These are phyloP conservation scores for Agonum fuliginosum DNA, from an alignment of 2,888 invertebrate species.

Conservation along the genomic window DNA sequence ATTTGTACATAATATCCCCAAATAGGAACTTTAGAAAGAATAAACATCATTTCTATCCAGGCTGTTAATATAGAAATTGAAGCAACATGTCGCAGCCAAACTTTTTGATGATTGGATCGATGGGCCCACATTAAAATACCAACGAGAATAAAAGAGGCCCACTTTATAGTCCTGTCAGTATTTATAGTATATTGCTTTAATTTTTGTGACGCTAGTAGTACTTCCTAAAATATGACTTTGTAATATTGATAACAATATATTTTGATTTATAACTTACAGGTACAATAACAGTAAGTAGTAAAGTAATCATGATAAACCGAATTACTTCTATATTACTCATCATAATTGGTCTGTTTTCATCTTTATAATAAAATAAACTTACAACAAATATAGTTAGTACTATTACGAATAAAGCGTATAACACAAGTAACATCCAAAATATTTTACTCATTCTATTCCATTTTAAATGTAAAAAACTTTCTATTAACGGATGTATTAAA, in stretches of 20 bases:
- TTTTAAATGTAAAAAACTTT: conserved; percentile 76
- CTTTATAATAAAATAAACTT: conserved; percentile 71
- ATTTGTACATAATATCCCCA: conserved; percentile 78
- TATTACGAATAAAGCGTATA: conserved; percentile 74
- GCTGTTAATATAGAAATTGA: conserved; percentile 75
- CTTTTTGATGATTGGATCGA: conserved; percentile 65
- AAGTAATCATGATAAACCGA: conserved; percentile 11
- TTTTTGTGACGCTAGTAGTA: conserved; percentile 74
- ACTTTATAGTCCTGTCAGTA: conserved; percentile 77
- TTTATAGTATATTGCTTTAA: conserved; percentile 75
- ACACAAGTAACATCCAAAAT: conserved; percentile 74
- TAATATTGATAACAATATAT: not conserved
- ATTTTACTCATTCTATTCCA: conserved; percentile 76
- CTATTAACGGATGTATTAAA: conserved; percentile 76
- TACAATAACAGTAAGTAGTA: conserved; percentile 15
- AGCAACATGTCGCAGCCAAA: conserved; percentile 74
- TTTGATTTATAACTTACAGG: conserved; percentile 35
- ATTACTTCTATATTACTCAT: conserved; percentile 18
- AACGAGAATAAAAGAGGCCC: conserved; percentile 73
- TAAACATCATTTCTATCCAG: conserved; percentile 77
- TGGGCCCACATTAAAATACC: conserved; percentile 72
- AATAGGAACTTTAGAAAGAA: conserved; percentile 76
- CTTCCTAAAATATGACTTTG: conserved; percentile 75
- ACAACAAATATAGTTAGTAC: conserved; percentile 74
- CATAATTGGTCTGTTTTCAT: not conserved